These are phyloP conservation scores for Equus przewalskii DNA, from an alignment of 2,113 vertebrate species.

Conservation along the genomic window DNA sequence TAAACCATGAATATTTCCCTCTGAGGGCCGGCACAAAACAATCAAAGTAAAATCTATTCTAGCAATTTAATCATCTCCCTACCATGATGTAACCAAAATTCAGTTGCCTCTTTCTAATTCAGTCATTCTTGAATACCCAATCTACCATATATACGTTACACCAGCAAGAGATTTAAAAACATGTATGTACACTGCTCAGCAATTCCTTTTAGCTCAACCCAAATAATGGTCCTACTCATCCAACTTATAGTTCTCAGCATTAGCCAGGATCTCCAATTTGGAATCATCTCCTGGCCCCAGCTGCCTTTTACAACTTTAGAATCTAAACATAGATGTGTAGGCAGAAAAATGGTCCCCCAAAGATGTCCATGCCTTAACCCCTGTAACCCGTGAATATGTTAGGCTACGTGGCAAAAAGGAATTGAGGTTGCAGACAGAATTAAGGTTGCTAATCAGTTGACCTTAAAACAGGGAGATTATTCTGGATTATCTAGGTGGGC, in stretches of 20 bases:
- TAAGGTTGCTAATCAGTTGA: constrained; percentile 46
- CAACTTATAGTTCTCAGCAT: not conserved
- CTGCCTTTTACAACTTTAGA: not conserved
- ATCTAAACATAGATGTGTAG: constrained; percentile 6
- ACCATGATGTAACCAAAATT: not conserved
- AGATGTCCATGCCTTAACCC: not conserved
- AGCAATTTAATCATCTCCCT: constrained; percentile 30
- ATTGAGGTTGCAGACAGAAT: constrained; percentile 31
- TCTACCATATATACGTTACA: not conserved
- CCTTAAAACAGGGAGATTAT: constrained; percentile 64
- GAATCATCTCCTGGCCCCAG: not conserved
- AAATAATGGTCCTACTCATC: not conserved
- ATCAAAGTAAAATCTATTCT: not conserved
- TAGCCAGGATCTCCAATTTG: not conserved
- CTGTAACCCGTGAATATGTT: not conserved
- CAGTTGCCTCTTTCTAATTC: constrained; percentile 7
- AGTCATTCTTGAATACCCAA: constrained; percentile 36
- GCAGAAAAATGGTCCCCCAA: not conserved
- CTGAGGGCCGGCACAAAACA: not conserved
- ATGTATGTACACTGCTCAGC: not conserved
- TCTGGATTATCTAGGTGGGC: not conserved
- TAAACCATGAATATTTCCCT: not conserved
- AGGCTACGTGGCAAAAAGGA: not conserved
- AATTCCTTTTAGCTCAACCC: constrained; percentile 29
- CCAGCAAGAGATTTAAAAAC: constrained; percentile 22